These are phyloP conservation scores for Eupithecia abbreviata DNA, from an alignment of 2,888 invertebrate species.

Conservation along the genomic window DNA sequence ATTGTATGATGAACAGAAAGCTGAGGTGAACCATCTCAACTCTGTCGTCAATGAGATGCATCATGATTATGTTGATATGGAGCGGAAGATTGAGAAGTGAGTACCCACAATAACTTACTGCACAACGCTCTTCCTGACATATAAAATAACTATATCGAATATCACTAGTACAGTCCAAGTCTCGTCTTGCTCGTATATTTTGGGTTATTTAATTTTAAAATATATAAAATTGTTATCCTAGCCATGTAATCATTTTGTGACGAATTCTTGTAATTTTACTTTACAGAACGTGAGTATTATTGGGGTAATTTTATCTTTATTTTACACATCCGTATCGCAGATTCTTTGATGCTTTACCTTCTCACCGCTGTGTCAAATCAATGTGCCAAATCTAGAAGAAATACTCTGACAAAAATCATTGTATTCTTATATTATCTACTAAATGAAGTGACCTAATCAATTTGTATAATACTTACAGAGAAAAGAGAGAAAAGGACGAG, in stretches of 20 bases:
- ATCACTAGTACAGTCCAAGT: no score
- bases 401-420: neutral
- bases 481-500: conserved; percentile 89
- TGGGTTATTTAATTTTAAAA: no score
- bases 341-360: neutral
- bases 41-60: conserved; percentile 74
- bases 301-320: fast-evolving
- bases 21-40: conserved; percentile 74
- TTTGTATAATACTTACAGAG: conserved; percentile 69
- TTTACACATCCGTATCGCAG: neutral
- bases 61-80: conserved; percentile 71
- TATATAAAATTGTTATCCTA: no score
- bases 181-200: no score
- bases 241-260: no score
- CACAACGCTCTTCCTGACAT: no score
- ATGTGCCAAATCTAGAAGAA: no score
- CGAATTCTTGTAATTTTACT: no score
- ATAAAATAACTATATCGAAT: no score
- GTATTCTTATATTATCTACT: neutral
- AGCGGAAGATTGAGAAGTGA: conserved; percentile 76
- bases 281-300: neutral
- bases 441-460: neutral
- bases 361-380: no score
- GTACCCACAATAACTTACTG: conserved; percentile 36
- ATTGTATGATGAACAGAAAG: conserved; percentile 79